Conservation (phyloP, 2,888 invertebrate genomes). For the Atrina japonica region DNA sequence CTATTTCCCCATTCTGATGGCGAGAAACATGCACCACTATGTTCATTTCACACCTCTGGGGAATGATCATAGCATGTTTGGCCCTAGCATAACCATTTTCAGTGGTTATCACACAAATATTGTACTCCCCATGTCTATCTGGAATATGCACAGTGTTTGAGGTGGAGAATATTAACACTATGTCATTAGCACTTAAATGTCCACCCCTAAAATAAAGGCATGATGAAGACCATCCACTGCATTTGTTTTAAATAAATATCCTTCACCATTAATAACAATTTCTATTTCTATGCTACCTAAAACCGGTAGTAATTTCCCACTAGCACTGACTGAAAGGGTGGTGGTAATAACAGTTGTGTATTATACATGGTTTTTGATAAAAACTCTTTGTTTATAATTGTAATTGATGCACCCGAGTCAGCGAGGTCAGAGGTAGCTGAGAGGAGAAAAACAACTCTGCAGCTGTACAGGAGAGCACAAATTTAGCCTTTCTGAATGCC, state of each 20-base stretch:
- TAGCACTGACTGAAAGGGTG: not conserved
- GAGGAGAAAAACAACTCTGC: not conserved
- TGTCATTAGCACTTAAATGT: slow-evolving; percentile 7
- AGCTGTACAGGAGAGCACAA: not conserved
- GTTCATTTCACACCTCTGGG: slow-evolving; percentile 10
- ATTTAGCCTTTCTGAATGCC: no score
- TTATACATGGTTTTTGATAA: not conserved
- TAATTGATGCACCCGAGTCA: slow-evolving; percentile 10
- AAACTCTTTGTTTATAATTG: slow-evolving; percentile 13
- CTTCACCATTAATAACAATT: not conserved
- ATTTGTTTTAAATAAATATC: not conserved
- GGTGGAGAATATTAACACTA: slow-evolving; percentile 2
- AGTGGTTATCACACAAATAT: slow-evolving; percentile 2
- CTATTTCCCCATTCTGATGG: slow-evolving; percentile 5
- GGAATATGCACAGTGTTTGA: slow-evolving; percentile 5
- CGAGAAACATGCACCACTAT: not conserved
- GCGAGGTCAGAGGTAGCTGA: not conserved
- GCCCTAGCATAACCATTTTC: slow-evolving; percentile 17
- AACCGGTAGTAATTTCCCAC: slow-evolving; percentile 10
- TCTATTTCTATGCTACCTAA: slow-evolving; percentile 2
- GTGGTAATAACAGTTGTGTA: not conserved
- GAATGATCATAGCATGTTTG: not conserved
- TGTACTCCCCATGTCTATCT: not conserved
- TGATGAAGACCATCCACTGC: slow-evolving; percentile 20
- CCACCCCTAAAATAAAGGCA: slow-evolving; percentile 16